Evolutionary conservation across 1,140 invertebrate genomes (phyloP), one percentile per base, ranked within the genome.

Genomic region (Psilanteris sp.): DNA sequence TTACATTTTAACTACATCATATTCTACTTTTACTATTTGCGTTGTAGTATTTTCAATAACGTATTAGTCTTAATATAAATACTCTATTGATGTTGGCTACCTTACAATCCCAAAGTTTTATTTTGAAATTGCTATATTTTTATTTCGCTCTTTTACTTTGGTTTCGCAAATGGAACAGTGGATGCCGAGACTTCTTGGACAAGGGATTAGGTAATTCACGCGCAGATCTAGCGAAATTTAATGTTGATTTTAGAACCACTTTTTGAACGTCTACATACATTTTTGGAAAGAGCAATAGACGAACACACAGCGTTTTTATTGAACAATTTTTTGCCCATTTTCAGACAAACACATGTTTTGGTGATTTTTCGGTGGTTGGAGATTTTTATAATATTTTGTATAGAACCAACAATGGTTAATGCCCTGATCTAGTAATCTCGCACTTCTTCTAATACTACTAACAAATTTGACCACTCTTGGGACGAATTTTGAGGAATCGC

Each of bases 201-300:
- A 13, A 11, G 10, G 52, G 15, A 59, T 6, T 59, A 70, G 66
- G 66, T 70, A 70, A 70, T 59, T 46, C n/a, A 18, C 26, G 3
- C 31, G 8, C 22, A n/a, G n/a, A n/a, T n/a, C n/a, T n/a, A n/a
- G n/a, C n/a, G n/a, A n/a, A n/a, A n/a, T n/a, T n/a, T n/a, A n/a
- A n/a, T n/a, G n/a, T n/a, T n/a, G n/a, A n/a, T 31, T 31, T 16
- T 31, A 5, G 18, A 20, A 5, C 5, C 18, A 20, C 5, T 20
- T 20, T 20, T 20, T 2, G 5, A 20, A 20, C 18, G 18, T 20
- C 18, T 5, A 14, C 11, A 29, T 0, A 27, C 1, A 14, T 15
- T 48, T 48, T 48, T 48, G 2, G 18, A 3, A 15, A 29, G 15
- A 13, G 31, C 15, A 10, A 14, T 8, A 32, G 8, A 32, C n/a